These are phyloP conservation scores for Chaitophorus viminalis DNA, from an alignment of 2,888 invertebrate species.

Conservation along the genomic window DNA sequence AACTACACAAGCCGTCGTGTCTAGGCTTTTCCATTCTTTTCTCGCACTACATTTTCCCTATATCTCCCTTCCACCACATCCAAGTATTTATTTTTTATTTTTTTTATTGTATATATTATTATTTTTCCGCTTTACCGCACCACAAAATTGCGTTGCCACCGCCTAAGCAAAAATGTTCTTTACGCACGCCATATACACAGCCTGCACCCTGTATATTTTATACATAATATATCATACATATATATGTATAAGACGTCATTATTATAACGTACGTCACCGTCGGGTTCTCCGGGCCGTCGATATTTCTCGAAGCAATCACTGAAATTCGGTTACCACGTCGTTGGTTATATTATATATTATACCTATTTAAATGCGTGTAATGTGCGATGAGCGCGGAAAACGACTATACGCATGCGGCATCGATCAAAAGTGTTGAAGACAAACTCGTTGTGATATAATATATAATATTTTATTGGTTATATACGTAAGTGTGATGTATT, in stretches of 20 bases:
- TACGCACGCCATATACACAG: slow-evolving; percentile 31
- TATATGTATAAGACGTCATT: neutral
- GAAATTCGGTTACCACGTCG: slow-evolving; percentile 37
- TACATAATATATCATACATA: neutral
- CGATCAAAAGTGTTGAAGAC: neutral
- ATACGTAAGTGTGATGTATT: neutral
- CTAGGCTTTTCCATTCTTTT: slow-evolving; percentile 54
- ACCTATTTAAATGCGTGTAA: neutral
- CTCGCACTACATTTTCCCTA: slow-evolving; percentile 50
- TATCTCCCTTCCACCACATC: neutral
- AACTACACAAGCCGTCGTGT: slow-evolving; percentile 50
- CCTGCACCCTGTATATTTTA: slow-evolving; percentile 38
- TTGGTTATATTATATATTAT: neutral
- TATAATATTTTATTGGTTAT: neutral
- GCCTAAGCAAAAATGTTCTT: slow-evolving; percentile 36
- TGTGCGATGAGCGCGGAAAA: neutral
- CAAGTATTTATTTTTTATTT: slow-evolving; percentile 21
- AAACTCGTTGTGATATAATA: neutral
- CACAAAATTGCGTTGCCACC: slow-evolving; percentile 48
- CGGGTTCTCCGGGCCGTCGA: slow-evolving; percentile 5
- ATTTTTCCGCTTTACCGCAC: slow-evolving; percentile 61
- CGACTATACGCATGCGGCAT: neutral
- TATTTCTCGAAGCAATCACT: slow-evolving; percentile 43
- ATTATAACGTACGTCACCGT: slow-evolving; percentile 26
- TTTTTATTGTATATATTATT: slow-evolving; percentile 60